Evolutionary conservation across 2,888 invertebrate species (phyloP).

Genomic region (Proisotoma minuta): DNA sequence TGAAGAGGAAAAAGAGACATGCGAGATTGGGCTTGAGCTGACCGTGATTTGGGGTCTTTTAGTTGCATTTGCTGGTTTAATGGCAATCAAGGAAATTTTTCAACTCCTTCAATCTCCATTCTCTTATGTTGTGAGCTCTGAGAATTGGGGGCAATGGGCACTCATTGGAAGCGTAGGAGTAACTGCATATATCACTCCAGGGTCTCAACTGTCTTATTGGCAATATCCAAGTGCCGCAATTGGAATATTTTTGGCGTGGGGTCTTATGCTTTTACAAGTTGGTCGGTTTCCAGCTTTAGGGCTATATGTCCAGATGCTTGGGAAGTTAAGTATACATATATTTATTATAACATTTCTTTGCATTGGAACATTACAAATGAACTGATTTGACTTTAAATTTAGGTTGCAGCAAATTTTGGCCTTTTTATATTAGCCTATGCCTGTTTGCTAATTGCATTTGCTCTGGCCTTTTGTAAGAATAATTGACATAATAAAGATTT

Average conservation of each 20-base stretch:
- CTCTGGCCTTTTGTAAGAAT: constrained; percentile 73
- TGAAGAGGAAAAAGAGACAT: not conserved
- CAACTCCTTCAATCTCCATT: constrained; percentile 52
- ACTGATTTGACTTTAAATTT: not conserved
- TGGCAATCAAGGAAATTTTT: constrained; percentile 65
- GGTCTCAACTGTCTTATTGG: constrained; percentile 35
- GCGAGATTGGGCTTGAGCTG: constrained; percentile 6
- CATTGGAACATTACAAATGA: not conserved
- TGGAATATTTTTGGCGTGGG: constrained; percentile 45
- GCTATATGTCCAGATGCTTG: constrained; percentile 86
- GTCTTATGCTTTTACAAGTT: constrained; percentile 52
- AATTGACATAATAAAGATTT: not conserved
- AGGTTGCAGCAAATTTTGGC: constrained; percentile 66
- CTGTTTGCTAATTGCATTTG: constrained; percentile 77
- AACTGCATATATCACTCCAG: constrained; percentile 34
- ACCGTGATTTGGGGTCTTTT: constrained; percentile 41
- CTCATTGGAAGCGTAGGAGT: constrained; percentile 35
- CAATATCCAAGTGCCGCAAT: constrained; percentile 45
- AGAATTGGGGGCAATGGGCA: constrained; percentile 46
- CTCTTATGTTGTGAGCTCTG: constrained; percentile 32
- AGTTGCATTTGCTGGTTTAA: constrained; percentile 38
- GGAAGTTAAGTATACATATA: constrained; percentile 37
- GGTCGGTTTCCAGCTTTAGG: constrained; percentile 83
- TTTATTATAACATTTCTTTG: not conserved
- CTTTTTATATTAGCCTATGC: constrained; percentile 80